A percentile compares a stretch with the other conserved stretches of the same genome.
Evolutionary conservation across 1,140 invertebrate genomes (phyloP).

Genomic region (Drosophila mayri): DNA sequence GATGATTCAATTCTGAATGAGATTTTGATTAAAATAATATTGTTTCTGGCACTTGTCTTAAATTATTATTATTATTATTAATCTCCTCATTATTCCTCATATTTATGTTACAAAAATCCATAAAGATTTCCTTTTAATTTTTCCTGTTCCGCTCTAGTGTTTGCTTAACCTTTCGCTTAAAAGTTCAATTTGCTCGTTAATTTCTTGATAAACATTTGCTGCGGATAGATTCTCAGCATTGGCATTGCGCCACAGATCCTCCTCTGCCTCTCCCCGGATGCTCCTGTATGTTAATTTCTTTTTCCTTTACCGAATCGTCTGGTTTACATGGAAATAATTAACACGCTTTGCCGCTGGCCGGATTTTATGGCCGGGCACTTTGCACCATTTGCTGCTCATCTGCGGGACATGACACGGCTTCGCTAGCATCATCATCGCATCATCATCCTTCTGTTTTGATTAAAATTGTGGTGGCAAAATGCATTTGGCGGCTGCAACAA

Average conservation of each 20-base stretch:
- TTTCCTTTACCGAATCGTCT: slow-evolving; percentile 28
- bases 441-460: slow-evolving; percentile 30
- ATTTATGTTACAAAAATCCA: background rate
- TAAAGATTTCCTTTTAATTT: slow-evolving; percentile 47
- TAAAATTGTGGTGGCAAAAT: slow-evolving; percentile 53
- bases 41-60: fast-evolving
- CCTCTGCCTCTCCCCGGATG: background rate
- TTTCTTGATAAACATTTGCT: slow-evolving; percentile 62
- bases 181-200: slow-evolving; percentile 76
- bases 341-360: slow-evolving; percentile 32
- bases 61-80: background rate
- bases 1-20: background rate
- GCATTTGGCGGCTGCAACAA: slow-evolving; percentile 36
- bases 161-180: slow-evolving; percentile 70
- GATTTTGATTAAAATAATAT: no score
- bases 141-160: slow-evolving; percentile 39
- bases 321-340: slow-evolving; percentile 67
- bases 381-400: slow-evolving; percentile 37
- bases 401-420: slow-evolving; percentile 32
- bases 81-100: background rate
- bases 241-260: slow-evolving; percentile 48
- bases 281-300: slow-evolving; percentile 17
- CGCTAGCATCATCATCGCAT: slow-evolving; percentile 27
- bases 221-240: slow-evolving; percentile 24
- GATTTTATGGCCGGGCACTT: slow-evolving; percentile 60